These are phyloP conservation scores for Gavia stellata DNA, from an alignment of 2,113 vertebrate genomes.

Conservation along the genomic window DNA sequence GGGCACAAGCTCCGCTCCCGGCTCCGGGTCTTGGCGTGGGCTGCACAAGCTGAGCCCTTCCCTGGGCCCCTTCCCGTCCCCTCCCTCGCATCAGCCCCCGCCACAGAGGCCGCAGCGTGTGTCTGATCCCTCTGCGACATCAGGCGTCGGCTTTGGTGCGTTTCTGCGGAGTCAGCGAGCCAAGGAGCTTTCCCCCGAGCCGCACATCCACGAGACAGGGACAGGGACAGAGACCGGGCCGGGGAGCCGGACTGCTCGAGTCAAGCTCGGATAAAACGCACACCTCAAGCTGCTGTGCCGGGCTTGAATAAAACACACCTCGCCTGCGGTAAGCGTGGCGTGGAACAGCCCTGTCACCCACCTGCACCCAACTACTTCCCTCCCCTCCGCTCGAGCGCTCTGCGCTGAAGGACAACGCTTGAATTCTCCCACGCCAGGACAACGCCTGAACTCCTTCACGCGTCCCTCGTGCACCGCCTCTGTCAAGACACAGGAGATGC, in stretches of 20 bases:
- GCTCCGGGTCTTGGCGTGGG: background rate
- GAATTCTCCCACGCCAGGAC: background rate
- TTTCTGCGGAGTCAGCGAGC: background rate
- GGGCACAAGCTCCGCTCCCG: background rate
- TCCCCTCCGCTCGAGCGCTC: rapidly evolving
- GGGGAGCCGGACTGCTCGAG: background rate
- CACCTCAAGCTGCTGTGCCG: background rate
- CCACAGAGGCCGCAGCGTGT: rapidly evolving
- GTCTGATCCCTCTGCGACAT: background rate
- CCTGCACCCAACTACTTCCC: background rate
- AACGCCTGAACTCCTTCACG: rapidly evolving
- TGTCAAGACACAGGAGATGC: rapidly evolving
- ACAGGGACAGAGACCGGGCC: background rate
- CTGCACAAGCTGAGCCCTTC: background rate
- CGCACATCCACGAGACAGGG: rapidly evolving
- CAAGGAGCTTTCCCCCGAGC: background rate
- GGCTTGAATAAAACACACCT: background rate
- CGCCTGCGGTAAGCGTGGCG: background rate
- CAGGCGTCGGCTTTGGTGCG: rapidly evolving
- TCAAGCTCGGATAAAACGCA: background rate
- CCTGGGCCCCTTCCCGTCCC: background rate
- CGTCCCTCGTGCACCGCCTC: background rate
- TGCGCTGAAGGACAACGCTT: rapidly evolving
- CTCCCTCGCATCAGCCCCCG: background rate
- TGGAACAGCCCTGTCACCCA: background rate